These are phyloP conservation scores for Malaclemys terrapin DNA, from an alignment of 2,113 vertebrate species.

Conservation along the genomic window DNA sequence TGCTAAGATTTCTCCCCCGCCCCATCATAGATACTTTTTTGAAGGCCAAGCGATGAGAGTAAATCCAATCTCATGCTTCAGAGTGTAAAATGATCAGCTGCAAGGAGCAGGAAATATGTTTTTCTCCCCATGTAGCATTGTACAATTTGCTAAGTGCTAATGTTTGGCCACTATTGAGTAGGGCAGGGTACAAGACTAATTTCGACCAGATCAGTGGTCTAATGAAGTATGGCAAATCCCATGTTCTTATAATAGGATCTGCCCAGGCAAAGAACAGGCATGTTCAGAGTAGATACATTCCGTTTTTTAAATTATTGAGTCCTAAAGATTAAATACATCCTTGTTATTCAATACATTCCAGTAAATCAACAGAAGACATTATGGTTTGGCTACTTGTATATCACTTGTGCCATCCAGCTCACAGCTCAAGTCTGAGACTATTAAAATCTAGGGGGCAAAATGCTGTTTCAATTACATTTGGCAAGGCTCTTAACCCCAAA, in stretches of 20 bases:
- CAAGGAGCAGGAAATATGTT: not conserved
- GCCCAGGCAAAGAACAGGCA: not conserved
- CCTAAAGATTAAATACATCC: not conserved
- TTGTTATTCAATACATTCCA: not conserved
- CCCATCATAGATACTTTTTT: not conserved
- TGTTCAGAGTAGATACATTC: not conserved
- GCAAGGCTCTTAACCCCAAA: not conserved
- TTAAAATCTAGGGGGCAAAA: not conserved
- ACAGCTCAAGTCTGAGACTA: not conserved
- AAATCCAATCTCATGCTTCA: not conserved
- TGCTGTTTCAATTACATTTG: not conserved
- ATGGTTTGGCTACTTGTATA: not conserved
- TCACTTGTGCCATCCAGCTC: not conserved
- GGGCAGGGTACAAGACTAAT: not conserved
- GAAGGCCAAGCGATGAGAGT: not conserved
- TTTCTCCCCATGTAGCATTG: not conserved
- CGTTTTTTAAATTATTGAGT: not conserved
- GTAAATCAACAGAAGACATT: not conserved
- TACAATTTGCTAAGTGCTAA: no score
- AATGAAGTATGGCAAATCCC: not conserved
- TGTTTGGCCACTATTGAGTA: not conserved
- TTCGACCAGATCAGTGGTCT: not conserved
- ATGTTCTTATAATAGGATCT: not conserved
- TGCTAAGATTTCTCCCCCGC: not conserved
- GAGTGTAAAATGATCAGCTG: not conserved